Base-by-base conservation (phyloP, 2,113 vertebrate species). In the Irena cyanogastra region DNA sequence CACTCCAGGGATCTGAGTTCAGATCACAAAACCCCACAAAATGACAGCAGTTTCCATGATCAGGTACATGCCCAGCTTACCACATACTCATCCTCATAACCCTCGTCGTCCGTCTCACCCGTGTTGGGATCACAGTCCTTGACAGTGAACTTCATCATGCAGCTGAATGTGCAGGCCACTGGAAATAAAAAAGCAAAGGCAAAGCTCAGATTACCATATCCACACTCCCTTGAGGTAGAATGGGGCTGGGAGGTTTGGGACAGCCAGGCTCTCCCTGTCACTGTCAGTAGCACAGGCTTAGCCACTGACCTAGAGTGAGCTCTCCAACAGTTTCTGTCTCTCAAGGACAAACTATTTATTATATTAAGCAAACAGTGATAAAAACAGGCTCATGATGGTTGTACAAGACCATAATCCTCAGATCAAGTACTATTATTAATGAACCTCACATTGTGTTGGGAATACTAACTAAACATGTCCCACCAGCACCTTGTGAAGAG, bases 71-170 rank as follows among this genome's bases (percentile, higher is more conserved):
- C 19, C 44, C 54, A 75, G 71, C 30, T 93, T 98, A 98, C 98
- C 98, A 98, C 98, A 52, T 98, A 98, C 57, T 98, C 98, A 33
- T 98, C 98, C 80, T 98, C 98, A 3, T 98, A 98, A 75, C 98
- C 98, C n/a, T 98, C 98, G 0, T 98, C 98, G 0, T 98, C 98
- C 0, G 97, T 90, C 91, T 98, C 98, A 2, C 98, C 98, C 1
- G 98, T 98, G 93, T 97, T 98, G 1, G 98, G 98, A 61, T 98
- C 98, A 28, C 98, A 98, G 90, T 98, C 98, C 93, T 98, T 98
- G 76, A 98, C 98, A 1, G 98, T 98, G 97, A 98, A 98, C 89
- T 98, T 98, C 98, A 98, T 97, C 96, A 98, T 97, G 87, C 98
- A 98, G 97, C 98, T 98, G 95, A 98, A 98, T 0, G 98, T 98